Base-by-base conservation (phyloP, 2,888 invertebrate genomes). In the Iselma pallidipennis region DNA sequence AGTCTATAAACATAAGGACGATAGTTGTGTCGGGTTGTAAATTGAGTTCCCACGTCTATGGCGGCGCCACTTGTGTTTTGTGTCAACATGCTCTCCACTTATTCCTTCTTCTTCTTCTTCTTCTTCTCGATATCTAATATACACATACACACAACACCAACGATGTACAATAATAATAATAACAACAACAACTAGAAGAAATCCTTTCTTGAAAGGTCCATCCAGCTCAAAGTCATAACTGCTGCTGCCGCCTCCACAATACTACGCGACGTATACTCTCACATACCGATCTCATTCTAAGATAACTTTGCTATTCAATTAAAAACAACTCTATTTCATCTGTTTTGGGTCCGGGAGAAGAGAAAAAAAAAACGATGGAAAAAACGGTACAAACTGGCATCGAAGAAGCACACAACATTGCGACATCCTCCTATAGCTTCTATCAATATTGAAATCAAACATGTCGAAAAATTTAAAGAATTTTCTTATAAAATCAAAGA, bases 51-150 rank as follows among this genome's bases (percentile, higher is more conserved):
- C 66, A 66, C 66, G 66, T 66, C 56, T 50, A 49, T 54, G 60
- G 59, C 66, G 66, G 66, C 66, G 66, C 66, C 66, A 66, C 63
- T 66, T 65, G 62, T 57, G 59, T 55, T 55, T 37, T 65, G 54
- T 65, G 59, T 66, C 66, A 66, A 66, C 66, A 66, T 66, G 63
- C 59, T 59, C 63, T 55, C 25, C 14, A 55, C 37, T 33, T 12
- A 23, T 23, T 29, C 23, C 21, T 23, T 53, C 53, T 14, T 51
- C 48, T 12, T 48, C 48, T 2, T 48, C 4, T 12, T 49, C 14
- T 21, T 12, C 10, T 19, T 16, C 49, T 52, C 52, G 14, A 28
- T 52, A 31, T 10, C 37, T 37, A 37, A 52, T 52, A 52, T 28
- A 52, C 6, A n/a, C n/a, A 48, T 6, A 19, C 19, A 10, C 48